Evolutionary conservation across 1,140 invertebrate species (phyloP), one percentile per base, ranked within the genome.

Genomic region (Maconellicoccus hirsutus): DNA sequence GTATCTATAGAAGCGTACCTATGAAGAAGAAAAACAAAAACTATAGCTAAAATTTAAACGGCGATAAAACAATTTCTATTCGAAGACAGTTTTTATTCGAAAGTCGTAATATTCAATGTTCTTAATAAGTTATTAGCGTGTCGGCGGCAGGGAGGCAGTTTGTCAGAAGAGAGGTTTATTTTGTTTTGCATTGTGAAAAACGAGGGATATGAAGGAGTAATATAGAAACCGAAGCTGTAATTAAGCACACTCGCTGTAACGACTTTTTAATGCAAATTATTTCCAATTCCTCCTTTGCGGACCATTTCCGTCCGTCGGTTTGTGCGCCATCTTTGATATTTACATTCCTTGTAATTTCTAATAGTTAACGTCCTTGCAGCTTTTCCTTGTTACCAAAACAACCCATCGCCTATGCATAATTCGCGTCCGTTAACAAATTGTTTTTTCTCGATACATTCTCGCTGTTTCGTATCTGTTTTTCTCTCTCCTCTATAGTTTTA

Each of bases 201-300:
- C 26, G 25, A 66, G 26, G n/a, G 71, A 16, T 52, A 52, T 52
- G 42, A 52, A 52, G 42, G 29, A 61, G 70, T 66, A 29, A 66
- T 61, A 52, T 25, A 26, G 63, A 66, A 38, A 19, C 26, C 61
- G 59, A 59, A 63, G 52, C 21, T 29, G 61, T 72, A 63, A 66
- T 63, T 66, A 63, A 72, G 52, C 63, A 42, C 29, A 63, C 33
- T 27, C 26, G 71, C 29, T 52, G 27, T 66, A 66, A 39, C 33
- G 33, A 52, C 33, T 69, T 72, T 66, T 66, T 66, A 66, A 42
- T 38, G 19, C 26, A 39, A 72, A 70, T 42, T 22, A 69, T 66
- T 39, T 29, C 21, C 27, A 71, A 26, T 29, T 27, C 23, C 59
- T 29, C 59, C 59, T 71, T 27, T 63, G 59, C 22, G 59, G 52